These are phyloP conservation scores for Allobates femoralis DNA, from an alignment of 2,797 vertebrate genomes.

Conservation along the genomic window DNA sequence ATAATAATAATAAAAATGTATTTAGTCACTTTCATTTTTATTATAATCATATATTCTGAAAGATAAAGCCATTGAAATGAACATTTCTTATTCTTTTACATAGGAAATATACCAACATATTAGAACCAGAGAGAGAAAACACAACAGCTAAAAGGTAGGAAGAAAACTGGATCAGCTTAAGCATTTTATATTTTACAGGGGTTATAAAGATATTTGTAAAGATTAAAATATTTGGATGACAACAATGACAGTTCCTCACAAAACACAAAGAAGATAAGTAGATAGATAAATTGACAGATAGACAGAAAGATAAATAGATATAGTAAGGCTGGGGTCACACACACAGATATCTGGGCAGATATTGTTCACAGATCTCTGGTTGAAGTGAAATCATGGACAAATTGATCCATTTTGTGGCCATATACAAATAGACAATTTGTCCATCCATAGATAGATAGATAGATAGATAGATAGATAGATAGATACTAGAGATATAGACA, in stretches of 20 bases:
- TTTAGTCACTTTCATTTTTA: not conserved
- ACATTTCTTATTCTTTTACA: not conserved
- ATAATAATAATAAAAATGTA: not conserved
- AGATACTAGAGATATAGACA: not conserved
- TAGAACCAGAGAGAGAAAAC: not conserved
- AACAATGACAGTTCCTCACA: no score
- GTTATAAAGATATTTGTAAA: no score
- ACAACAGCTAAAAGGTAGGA: not conserved
- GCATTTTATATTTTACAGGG: no score
- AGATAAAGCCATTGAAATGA: not conserved
- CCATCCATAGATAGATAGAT: constrained; percentile 8
- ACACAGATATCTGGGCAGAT: no score
- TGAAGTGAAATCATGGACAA: no score
- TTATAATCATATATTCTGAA: not conserved
- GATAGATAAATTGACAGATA: not conserved
- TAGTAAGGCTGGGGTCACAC: no score
- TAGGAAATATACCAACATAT: not conserved
- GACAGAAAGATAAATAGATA: constrained; percentile 19
- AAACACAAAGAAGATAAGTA: not conserved
- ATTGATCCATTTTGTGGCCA: no score
- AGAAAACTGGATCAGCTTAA: not conserved
- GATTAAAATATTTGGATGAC: not conserved
- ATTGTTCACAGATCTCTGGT: no score
- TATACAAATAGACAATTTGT: no score
- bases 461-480: constrained; percentile 5